These are phyloP conservation scores for Latrodectus hesperus DNA, from an alignment of 2,888 invertebrate species.

Conservation along the genomic window DNA sequence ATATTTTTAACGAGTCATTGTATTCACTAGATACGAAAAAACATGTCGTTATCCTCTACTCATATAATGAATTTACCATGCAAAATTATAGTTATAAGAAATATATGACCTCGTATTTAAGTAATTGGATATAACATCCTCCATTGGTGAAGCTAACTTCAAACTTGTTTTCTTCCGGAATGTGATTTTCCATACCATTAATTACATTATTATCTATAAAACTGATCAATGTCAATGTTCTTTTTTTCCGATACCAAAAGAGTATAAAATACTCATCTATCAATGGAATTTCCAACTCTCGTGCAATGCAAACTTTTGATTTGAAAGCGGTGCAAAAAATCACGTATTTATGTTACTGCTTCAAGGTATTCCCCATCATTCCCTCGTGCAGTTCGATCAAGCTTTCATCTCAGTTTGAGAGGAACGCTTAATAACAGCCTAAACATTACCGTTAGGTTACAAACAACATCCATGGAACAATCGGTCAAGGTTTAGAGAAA, in stretches of 20 bases:
- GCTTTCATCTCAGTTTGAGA: background rate
- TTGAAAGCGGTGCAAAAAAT: background rate
- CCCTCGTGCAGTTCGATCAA: background rate
- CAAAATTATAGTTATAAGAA: background rate
- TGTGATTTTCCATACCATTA: background rate
- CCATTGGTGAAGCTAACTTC: background rate
- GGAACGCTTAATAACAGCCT: background rate
- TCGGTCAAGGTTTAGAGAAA: constrained; percentile 32
- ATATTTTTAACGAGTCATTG: too few relatives aligned
- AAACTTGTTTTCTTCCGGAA: background rate
- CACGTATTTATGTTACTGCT: background rate
- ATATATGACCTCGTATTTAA: background rate
- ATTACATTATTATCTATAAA: background rate
- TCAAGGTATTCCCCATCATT: background rate
- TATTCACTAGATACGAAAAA: too few relatives aligned
- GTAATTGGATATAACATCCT: background rate
- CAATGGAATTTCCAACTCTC: background rate
- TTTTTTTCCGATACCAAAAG: background rate
- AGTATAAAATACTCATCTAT: background rate
- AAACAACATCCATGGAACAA: constrained; percentile 14
- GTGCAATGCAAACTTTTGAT: background rate
- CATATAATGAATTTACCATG: too few relatives aligned
- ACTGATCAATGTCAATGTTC: background rate
- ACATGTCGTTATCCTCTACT: too few relatives aligned
- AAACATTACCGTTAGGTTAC: constrained; percentile 11